phyloP scores from a whole-genome alignment of 2,797 vertebrate species.

The Sebastolobus altivelis region DNA sequence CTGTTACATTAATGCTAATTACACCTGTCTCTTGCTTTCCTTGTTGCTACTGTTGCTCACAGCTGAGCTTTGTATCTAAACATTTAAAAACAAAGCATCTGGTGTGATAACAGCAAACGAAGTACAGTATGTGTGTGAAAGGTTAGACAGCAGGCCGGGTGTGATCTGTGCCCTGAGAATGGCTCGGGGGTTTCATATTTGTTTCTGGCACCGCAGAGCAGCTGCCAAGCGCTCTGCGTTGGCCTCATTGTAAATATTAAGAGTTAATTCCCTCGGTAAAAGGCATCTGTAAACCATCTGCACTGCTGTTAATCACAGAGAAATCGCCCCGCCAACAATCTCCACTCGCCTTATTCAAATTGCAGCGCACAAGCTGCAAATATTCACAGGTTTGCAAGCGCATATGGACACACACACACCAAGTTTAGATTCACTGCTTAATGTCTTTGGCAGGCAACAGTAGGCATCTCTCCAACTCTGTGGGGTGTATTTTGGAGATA shows the following conservation, averaged over 20 bases:
- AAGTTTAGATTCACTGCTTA: conserved; percentile 80
- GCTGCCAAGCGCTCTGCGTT: conserved; percentile 71
- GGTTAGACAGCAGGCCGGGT: conserved; percentile 20
- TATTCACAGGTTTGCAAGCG: conserved; percentile 45
- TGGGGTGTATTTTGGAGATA: conserved; percentile 73
- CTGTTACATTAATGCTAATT: conserved; percentile 5
- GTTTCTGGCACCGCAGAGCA: conserved; percentile 54
- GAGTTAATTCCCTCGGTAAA: conserved; percentile 87
- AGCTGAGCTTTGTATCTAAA: conserved; percentile 19
- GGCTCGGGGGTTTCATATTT: conserved; percentile 43
- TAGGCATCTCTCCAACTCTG: conserved; percentile 76
- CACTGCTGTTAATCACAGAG: conserved; percentile 86
- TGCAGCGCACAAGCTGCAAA: conserved; percentile 62
- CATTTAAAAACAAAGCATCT: conserved; percentile 21
- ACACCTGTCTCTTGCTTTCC: conserved; percentile 2
- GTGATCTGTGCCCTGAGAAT: conserved; percentile 55
- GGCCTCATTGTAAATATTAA: conserved; percentile 89
- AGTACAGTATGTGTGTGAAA: conserved; percentile 29
- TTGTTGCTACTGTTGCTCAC: conserved; percentile 11
- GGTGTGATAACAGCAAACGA: conserved; percentile 14
- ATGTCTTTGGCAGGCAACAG: conserved; percentile 80
- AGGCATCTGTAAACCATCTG: conserved; percentile 88
- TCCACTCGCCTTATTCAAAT: conserved; percentile 85
- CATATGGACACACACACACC: conserved; percentile 43
- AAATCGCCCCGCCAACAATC: conserved; percentile 81